phyloP scores from a whole-genome alignment of 2,888 invertebrate genomes.

The Alloscopus bannaensis region DNA sequence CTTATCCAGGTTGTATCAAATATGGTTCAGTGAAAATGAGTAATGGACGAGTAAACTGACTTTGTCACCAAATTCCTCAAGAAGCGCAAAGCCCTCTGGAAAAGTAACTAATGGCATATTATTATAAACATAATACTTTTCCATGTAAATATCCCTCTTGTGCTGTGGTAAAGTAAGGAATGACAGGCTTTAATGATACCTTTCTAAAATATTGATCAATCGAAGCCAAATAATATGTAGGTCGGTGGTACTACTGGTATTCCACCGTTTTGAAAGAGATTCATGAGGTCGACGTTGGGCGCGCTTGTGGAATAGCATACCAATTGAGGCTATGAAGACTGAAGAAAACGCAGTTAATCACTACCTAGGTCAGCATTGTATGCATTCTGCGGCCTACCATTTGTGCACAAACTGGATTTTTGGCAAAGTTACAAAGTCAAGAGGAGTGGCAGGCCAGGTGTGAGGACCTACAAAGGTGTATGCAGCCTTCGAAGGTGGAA shows the following conservation, averaged over 20 bases:
- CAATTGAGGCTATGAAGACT: no score
- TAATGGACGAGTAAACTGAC: constrained; percentile 49
- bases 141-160: constrained; percentile 4
- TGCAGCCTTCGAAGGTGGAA: no score
- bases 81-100: constrained; percentile 22
- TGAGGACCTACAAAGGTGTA: no score
- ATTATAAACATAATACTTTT: no score
- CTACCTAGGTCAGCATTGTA: no score
- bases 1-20: constrained; percentile 31
- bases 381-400: no score
- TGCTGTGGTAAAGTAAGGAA: no score
- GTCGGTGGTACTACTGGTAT: constrained; percentile 32
- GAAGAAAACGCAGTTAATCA: no score
- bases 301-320: background rate
- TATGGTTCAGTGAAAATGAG: constrained; percentile 28
- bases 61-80: constrained; percentile 49
- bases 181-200: constrained; percentile 41
- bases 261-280: constrained; percentile 20
- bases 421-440: no score
- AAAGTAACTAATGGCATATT: no score
- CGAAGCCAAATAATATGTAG: constrained; percentile 19
- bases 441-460: no score
- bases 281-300: background rate
- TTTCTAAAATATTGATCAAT: constrained; percentile 57
- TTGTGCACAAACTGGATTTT: no score